Evolutionary conservation across 2,113 vertebrate genomes (phyloP), one percentile per base, ranked within the genome.

Genomic region (Seriola dumerili): DNA sequence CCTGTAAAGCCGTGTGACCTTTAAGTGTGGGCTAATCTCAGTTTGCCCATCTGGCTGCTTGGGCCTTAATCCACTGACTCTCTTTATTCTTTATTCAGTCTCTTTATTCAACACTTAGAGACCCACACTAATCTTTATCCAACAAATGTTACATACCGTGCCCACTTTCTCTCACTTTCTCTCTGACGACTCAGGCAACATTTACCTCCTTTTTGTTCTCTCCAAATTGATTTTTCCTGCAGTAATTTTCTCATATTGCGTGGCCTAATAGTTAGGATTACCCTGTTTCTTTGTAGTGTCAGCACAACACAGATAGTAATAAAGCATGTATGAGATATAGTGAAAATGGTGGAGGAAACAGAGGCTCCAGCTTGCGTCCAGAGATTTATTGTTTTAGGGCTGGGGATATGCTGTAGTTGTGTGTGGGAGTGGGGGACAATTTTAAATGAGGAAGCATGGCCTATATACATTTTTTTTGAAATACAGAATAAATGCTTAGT

Each of bases 61-160:
- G 82, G 76, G 72, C 77, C 65, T 88, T 94, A 89, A 93, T 92
- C 85, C 90, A 91, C 89, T 85, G 72, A 89, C 81, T 88, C 80
- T 83, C 82, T 89, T 89, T 90, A 90, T 85, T 87, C 78, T 87
- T 78, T 61, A 88, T 91, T 85, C 85, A 91, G 62, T 89, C 78
- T 90, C 91, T 90, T 89, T 84, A 92, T 89, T 93, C 81, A 78
- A 78, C 85, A 85, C 78, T 84, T 61, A 78, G 64, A 83, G 65
- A 80, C 72, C 69, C 62, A 61, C 23, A 67, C 67, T 85, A 87
- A 88, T 86, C 89, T 90, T 87, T 76, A 72, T 77, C 78, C 84
- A 69, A 79, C 81, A 75, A 87, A 78, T 82, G 72, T 80, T 78
- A 88, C 84, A 76, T 64, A 72, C 64, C 38, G 3, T 44, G 71